These are phyloP conservation scores for Oegoconia quadripuncta DNA, from an alignment of 2,888 invertebrate genomes.

Conservation along the genomic window DNA sequence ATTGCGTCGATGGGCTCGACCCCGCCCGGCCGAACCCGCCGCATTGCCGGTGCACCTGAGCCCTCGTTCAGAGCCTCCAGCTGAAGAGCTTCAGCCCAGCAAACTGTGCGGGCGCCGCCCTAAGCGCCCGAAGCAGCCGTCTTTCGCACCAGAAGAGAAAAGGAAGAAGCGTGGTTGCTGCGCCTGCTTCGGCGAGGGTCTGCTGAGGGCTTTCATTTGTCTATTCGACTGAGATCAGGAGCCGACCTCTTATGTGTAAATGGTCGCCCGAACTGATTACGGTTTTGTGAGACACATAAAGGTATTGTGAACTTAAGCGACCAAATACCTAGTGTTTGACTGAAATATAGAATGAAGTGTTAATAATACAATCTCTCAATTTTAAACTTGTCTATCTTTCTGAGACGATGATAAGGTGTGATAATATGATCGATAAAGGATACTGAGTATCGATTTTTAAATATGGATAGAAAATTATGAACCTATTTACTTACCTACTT, in stretches of 20 bases:
- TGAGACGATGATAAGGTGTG: neutral
- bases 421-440: neutral
- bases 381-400: conserved; percentile 1
- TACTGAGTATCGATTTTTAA: neutral
- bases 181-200: conserved; percentile 70
- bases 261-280: neutral
- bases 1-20: conserved; percentile 64
- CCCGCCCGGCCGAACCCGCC: conserved; percentile 58
- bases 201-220: conserved; percentile 73
- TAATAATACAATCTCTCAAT: too few relatives aligned
- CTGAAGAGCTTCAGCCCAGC: conserved; percentile 53
- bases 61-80: conserved; percentile 53
- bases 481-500: neutral
- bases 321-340: too few relatives aligned
- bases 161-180: conserved; percentile 62
- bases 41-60: conserved; percentile 68
- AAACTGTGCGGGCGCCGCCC: conserved; percentile 55
- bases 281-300: too few relatives aligned
- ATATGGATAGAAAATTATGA: conserved; percentile 9
- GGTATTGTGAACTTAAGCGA: too few relatives aligned
- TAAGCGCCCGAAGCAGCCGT: conserved; percentile 61
- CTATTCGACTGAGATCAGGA: conserved; percentile 68
- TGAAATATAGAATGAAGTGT: too few relatives aligned
- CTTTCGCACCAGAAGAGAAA: conserved; percentile 61
- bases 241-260: conserved; percentile 14